Base-by-base conservation (phyloP, 37 sponge, comb jelly and placozoan genomes). In the Spongilla lacustris region DNA sequence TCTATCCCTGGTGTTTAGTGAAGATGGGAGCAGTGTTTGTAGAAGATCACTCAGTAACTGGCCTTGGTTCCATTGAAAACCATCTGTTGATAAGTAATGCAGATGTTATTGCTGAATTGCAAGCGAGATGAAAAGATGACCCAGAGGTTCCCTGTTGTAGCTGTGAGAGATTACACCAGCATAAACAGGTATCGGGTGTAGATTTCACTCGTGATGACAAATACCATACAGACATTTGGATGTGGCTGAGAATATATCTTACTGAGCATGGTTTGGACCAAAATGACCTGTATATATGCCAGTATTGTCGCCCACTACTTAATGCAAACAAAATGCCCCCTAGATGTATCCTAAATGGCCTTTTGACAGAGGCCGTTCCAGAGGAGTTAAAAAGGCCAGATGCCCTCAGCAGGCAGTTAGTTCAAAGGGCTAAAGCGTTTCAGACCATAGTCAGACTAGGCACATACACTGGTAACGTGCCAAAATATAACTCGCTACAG, bases 261-360 rank as follows among this genome's bases (percentile, higher is more conserved):
- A 26, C 19, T 25, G 33, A 85, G 69, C 27, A 78, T 13, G 14
- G 69, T 36, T 75, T 70, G 66, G 38, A 34, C 19, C 36, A 24
- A 29, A 19, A 79, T 17, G 2, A 38, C 13, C 50, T 74, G 31
- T 91, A 76, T 66, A 37, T 82, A 83, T 91, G 87, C 79, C 24
- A 91, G 34, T 79, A 92, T 75, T 92, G 93, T 41, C 71, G 69
- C 33, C 69, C 82, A 27, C 25, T 24, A 12, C 29, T 89, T 3
- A 93, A 68, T 19, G 35, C 3, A 23, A 46, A 73, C 26, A 89
- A 74, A 30, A 82, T 93, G 86, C 89, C 89, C 30, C 36, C 86
- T 32, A 10, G 86, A 6, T 89, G 89, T 81, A 79, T 89, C n/a
- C 84, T 93, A 4, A 93, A 93, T 83, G 93, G 86, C 41, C 70